Evolutionary conservation across 2,113 vertebrate species (phyloP), one percentile per base, ranked within the genome.

Genomic region (Mesoclemmys tuberculata): DNA sequence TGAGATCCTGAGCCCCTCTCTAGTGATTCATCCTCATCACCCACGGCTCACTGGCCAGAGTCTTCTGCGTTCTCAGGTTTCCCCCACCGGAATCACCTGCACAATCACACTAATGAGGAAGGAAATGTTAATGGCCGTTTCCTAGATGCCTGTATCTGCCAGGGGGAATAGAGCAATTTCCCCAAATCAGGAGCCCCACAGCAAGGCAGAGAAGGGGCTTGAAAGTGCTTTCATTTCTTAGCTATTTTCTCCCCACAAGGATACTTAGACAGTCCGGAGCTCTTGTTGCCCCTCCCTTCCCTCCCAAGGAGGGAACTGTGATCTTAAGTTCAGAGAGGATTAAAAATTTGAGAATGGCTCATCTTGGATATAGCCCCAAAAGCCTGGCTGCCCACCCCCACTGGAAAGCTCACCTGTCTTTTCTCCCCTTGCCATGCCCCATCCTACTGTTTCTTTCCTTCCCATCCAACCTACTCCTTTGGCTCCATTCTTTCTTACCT

Each of bases 21-120:
- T 92, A 35, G 84, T 64, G 51, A 54, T 93, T 58, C 18, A 48
- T 61, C 56, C 5, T 13, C 21, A 22, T 87, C 78, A 89, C 55
- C 52, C 61, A 90, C 3, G 38, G 44, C 51, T 90, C 54, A 55
- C 84, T 61, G 35, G 75, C 77, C 90, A 94, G 92, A 93, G 68
- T 26, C 84, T 38, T 83, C 44, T 85, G 41, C 82, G 84, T 94
- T 94, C 54, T 92, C 85, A 75, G 0, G 0, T 93, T 94, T 82
- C 68, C 79, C 38, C 31, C 85, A 58, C 49, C 74, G 88, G 85
- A 86, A 91, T 84, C 61, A 88, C 22, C 48, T 85, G n/a, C 46
- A 26, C 48, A 82, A 94, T 35, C 85, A 74, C 74, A 75, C 78
- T 90, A 77, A 93, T 90, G 48, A 71, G 38, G 48, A 93, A 94